Percentiles rank a stretch among this genome's conserved stretches.
phyloP scores from a whole-genome alignment of 2,113 vertebrate species.

The Sinocyclocheilus anshuiensis region DNA sequence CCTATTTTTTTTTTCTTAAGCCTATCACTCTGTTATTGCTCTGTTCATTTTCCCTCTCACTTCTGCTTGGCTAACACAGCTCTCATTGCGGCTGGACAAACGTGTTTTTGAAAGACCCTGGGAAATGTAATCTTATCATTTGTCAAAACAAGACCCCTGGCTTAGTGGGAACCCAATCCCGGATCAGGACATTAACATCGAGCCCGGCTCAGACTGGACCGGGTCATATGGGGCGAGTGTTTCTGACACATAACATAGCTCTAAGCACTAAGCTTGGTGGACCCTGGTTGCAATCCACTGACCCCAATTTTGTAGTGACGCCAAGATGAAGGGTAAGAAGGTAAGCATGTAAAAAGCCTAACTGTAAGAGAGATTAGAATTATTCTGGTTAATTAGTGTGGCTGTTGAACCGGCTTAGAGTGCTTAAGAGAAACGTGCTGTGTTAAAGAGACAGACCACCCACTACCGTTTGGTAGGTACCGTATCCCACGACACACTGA shows the following conservation, averaged over 20 bases:
- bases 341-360: conserved; percentile 12
- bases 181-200: conserved; percentile 23
- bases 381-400: conserved; percentile 34
- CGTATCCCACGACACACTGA: conserved; percentile 46
- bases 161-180: conserved; percentile 40
- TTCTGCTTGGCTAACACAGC: conserved; percentile 21
- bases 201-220: conserved; percentile 37
- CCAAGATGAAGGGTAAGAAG: conserved; percentile 22
- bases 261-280: background rate
- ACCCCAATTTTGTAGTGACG: conserved; percentile 36
- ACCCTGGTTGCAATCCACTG: conserved; percentile 1
- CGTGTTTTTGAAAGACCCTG: conserved; percentile 45
- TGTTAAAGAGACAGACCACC: conserved; percentile 40
- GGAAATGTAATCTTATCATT: conserved; percentile 50
- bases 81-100: conserved; percentile 46
- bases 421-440: conserved; percentile 16
- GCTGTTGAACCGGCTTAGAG: conserved; percentile 15
- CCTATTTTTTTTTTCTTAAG: too few species aligned
- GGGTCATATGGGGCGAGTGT: conserved; percentile 2
- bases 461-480: conserved; percentile 24
- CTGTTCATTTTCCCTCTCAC: conserved; percentile 35
- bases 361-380: conserved; percentile 43
- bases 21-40: conserved; percentile 19
- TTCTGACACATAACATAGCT: background rate
- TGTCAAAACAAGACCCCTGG: conserved; percentile 50